Evolutionary conservation across 2,797 vertebrate species (phyloP), one percentile per base, ranked within the genome.

Genomic region (Fringilla coelebs): DNA sequence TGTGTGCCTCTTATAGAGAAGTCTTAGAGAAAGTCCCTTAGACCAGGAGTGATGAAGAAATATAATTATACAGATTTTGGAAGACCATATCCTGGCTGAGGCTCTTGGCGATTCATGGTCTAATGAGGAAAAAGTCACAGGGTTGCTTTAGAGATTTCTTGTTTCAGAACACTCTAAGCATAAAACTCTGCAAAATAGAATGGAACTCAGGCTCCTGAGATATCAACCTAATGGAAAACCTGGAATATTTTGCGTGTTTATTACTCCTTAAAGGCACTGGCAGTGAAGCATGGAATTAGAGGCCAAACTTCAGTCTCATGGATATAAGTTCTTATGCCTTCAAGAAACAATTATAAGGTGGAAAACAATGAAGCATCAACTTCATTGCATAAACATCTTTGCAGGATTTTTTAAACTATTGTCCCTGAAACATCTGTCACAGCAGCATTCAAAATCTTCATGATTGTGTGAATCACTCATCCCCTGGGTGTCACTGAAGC

Each of bases 11-110:
- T 40, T 15, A 11, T 7, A 21, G 29, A 40, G 38, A 61, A 40
- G 18, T 21, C 38, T 76, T 34, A 29, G 46, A 73, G 68, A 60
- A n/a, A 85, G 40, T 46, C 29, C n/a, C 13, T 54, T 31, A 73
- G 41, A 34, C 8, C 5, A n/a, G 15, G n/a, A 83, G 31, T 1
- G 0, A 38, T 45, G 13, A 40, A 55, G n/a, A 48, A 32, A 13
- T 11, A 12, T 6, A 7, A 8, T n/a, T 26, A 1, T 13, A 7
- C 3, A 2, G 1, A 0, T 62, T 90, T 77, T 16, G n/a, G 17
- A 11, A 4, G 2, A 12, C 45, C 9, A 5, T 15, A 55, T 46
- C 21, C 21, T 58, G 40, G 17, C 31, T 75, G 67, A 68, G 32
- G 34, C 26, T 40, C 29, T 57, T 40, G 29, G 54, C 65, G 46